Evolutionary conservation across 2,888 invertebrate species (phyloP).

Genomic region (Thereva unica): DNA sequence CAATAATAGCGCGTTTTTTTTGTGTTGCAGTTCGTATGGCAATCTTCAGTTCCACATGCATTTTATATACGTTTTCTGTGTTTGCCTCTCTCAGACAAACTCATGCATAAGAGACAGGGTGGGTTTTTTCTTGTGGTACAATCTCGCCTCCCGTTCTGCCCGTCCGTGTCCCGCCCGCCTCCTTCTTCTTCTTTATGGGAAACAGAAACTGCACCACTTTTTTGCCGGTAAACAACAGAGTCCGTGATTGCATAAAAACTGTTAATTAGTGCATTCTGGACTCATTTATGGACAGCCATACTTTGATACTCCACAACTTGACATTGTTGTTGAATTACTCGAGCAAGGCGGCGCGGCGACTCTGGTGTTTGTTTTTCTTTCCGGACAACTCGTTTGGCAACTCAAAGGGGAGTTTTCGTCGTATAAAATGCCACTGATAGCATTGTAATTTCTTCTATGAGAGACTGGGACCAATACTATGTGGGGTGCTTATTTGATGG

Average conservation of each 20-base stretch:
- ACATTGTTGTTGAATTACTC: conserved; percentile 23
- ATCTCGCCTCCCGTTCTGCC: not conserved
- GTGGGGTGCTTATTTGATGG: too few relatives aligned
- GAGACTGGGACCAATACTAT: too few relatives aligned
- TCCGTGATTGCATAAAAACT: conserved; percentile 11
- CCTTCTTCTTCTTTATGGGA: not conserved
- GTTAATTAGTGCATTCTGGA: conserved; percentile 29
- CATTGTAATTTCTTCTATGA: too few relatives aligned
- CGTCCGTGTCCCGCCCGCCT: not conserved
- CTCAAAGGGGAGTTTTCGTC: too few relatives aligned
- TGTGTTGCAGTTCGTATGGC: not conserved
- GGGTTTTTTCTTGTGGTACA: conserved; percentile 8
- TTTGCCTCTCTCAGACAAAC: conserved; percentile 9
- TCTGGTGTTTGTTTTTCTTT: too few relatives aligned
- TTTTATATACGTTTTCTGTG: conserved; percentile 24
- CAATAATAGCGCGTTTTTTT: conserved; percentile 41
- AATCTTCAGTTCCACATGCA: conserved; percentile 24
- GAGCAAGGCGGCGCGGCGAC: conserved; percentile 15
- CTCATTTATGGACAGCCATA: conserved; percentile 31
- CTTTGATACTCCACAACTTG: conserved; percentile 16
- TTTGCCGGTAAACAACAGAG: conserved; percentile 9
- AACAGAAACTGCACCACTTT: conserved; percentile 22
- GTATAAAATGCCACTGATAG: too few relatives aligned
- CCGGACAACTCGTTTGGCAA: too few relatives aligned
- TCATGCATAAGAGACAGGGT: conserved; percentile 29